Evolutionary conservation across 2,113 vertebrate genomes (phyloP).

Genomic region (Anhinga anhinga): DNA sequence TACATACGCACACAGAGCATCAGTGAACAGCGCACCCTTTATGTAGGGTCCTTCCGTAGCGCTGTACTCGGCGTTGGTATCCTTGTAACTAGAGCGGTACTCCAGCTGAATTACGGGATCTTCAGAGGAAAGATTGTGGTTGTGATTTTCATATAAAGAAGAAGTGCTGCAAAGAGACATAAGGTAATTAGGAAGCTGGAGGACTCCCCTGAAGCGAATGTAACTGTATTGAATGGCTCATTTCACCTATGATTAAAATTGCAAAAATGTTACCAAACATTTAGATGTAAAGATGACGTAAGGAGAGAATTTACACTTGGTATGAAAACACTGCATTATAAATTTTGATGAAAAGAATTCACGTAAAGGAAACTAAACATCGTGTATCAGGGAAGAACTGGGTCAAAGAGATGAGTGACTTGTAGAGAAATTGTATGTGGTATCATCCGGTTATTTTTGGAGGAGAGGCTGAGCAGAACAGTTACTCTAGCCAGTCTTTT

Average conservation of each 20-base stretch:
- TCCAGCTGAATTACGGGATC: background rate
- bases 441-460: background rate
- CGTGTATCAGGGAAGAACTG: background rate
- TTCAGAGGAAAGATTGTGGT: background rate
- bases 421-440: background rate
- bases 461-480: background rate
- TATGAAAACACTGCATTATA: background rate
- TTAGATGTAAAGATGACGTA: background rate
- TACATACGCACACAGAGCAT: background rate
- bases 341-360: background rate
- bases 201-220: background rate
- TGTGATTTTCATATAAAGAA: background rate
- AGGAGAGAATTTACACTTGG: background rate
- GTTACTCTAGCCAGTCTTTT: background rate
- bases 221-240: background rate
- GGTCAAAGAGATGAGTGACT: background rate
- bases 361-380: rapidly evolving
- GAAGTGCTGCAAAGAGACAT: background rate
- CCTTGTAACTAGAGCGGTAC: background rate
- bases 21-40: background rate
- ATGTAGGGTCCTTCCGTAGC: background rate
- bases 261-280: background rate
- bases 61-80: background rate
- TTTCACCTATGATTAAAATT: background rate
- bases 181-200: background rate